Percentiles rank a stretch among this genome's conserved stretches.
These are phyloP conservation scores for Melanerpes formicivorus DNA, from an alignment of 2,113 vertebrate genomes.

Conservation along the genomic window DNA sequence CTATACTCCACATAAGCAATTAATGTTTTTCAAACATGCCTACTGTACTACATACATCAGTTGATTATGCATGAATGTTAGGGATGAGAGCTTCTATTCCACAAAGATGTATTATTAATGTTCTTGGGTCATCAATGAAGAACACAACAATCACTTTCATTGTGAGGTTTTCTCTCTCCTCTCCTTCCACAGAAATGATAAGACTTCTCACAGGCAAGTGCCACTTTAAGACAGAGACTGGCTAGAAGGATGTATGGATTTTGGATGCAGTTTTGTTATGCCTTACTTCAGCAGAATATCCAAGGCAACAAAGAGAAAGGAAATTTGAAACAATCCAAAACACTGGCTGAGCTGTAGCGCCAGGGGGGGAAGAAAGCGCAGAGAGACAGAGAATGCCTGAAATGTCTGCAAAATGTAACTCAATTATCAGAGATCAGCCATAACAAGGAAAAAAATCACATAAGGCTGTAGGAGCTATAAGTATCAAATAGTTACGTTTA, in stretches of 20 bases:
- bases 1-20: background rate
- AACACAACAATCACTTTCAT: conserved; percentile 21
- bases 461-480: conserved; percentile 76
- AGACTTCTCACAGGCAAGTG: conserved; percentile 27
- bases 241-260: conserved; percentile 41
- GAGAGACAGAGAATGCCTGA: conserved; percentile 64
- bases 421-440: conserved; percentile 75
- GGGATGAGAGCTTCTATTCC: background rate
- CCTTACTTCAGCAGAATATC: conserved; percentile 74
- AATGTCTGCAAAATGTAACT: conserved; percentile 71
- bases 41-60: background rate
- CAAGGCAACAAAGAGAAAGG: conserved; percentile 68
- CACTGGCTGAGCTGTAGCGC: conserved; percentile 37
- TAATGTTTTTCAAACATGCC: background rate
- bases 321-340: conserved; percentile 49
- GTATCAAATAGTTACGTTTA: conserved; percentile 79
- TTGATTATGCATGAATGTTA: background rate
- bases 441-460: conserved; percentile 72
- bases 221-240: conserved; percentile 41
- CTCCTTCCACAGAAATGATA: background rate
- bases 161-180: conserved; percentile 29
- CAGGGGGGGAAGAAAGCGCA: conserved; percentile 23
- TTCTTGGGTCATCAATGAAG: conserved; percentile 36
- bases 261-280: conserved; percentile 69
- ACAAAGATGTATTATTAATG: conserved; percentile 30